Conservation (phyloP, 2,113 vertebrate species). For the Callipepla californica region DNA sequence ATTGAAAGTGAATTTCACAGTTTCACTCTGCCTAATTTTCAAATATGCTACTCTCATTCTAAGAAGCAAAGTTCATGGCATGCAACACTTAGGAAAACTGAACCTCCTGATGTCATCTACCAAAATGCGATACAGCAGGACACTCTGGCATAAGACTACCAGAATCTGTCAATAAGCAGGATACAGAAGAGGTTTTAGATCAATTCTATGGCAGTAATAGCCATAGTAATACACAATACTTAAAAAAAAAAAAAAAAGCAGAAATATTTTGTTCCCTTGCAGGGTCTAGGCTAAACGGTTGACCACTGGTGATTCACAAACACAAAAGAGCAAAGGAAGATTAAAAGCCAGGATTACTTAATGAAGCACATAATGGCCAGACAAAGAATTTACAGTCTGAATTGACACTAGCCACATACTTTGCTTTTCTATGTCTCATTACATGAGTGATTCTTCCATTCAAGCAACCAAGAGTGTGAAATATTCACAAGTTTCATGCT, state of each 20-base stretch:
- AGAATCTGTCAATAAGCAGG: background rate
- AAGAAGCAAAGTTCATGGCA: background rate
- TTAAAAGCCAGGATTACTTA: background rate
- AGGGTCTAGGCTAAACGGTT: background rate
- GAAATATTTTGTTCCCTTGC: background rate
- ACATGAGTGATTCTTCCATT: background rate
- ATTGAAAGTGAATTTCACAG: background rate
- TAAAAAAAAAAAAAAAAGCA: background rate
- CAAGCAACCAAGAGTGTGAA: background rate
- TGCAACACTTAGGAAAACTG: background rate
- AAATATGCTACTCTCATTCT: background rate
- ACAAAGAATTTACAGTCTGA: background rate
- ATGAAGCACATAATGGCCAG: background rate
- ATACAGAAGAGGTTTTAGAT: background rate
- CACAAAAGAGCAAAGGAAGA: background rate
- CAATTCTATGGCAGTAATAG: background rate
- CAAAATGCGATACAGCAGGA: background rate
- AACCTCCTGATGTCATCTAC: background rate
- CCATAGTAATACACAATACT: background rate
- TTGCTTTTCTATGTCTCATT: background rate
- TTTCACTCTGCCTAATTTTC: background rate
- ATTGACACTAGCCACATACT: rapidly evolving
- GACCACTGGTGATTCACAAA: background rate
- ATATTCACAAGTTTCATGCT: rapidly evolving
- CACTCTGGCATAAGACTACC: background rate